Evolutionary conservation across 64 coral and sea anemone genomes (phyloP), one percentile per base, ranked within the genome.

Genomic region (Cladopsammia gracilis): DNA sequence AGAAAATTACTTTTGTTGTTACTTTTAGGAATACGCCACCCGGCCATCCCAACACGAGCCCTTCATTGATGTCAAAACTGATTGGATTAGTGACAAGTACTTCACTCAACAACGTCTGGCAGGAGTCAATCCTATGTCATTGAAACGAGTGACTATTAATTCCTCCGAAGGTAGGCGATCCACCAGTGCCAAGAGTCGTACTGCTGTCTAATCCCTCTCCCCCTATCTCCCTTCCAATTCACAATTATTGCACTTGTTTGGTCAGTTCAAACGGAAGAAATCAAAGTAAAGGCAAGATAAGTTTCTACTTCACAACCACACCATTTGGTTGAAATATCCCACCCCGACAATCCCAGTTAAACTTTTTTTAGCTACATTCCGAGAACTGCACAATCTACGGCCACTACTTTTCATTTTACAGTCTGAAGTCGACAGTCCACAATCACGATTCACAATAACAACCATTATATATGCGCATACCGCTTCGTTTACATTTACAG

Each of bases 41-140:
- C 70, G 15, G 4, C 70, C 86, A 44, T 73, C 86, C 10, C 19
- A 89, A 34, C 6, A 25, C n/a, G 69, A 89, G 25, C 2, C 54
- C 5, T 91, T 82, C 18, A 23, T 81, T 18, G n/a, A 49, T 3
- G 65, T 82, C 69, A 82, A 64, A 56, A 71, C 62, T 25, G 3
- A 71, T 73, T 91, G 89, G 89, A 91, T 91, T 26, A 70, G 61
- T 10, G 89, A 91, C 60, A 51, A 82, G 19, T 70, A 68, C 13
- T 91, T 91, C 45, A 54, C 89, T 82, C 76, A 91, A 24, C 89
- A 91, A 14, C 61, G 89, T 22, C 45, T 91, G 51, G 77, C 76
- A 20, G 89, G 89, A 24, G 25, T 54, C 22, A 91, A 91, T 42
- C 89, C 89, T 10, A 72, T 91, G 89, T 47, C 89, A 70, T n/a